Percentiles rank a stretch among this genome's conserved stretches.
Evolutionary conservation across 2,797 vertebrate species (phyloP).

Genomic region (Cryptoprocta ferox): DNA sequence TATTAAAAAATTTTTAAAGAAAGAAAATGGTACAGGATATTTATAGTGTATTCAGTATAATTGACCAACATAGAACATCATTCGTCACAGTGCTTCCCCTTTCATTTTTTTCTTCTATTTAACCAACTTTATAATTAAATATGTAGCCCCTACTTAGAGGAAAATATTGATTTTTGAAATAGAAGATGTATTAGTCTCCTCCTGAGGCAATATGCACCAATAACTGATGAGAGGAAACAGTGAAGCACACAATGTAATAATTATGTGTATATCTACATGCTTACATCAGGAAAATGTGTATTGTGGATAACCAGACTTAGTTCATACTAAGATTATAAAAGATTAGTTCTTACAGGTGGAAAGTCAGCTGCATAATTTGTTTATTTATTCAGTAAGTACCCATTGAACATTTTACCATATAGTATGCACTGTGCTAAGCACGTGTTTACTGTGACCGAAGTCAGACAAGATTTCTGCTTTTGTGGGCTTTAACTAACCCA

Average conservation of each 20-base stretch:
- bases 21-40: not conserved
- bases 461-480: not conserved
- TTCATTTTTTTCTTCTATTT: conserved; percentile 17
- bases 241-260: not conserved
- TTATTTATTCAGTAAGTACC: conserved; percentile 2
- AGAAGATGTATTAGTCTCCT: not conserved
- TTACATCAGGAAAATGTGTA: not conserved
- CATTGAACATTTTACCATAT: not conserved
- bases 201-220: not conserved
- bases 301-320: not conserved
- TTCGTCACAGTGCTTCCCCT: not conserved
- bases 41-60: not conserved
- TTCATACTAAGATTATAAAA: too few species aligned
- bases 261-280: not conserved
- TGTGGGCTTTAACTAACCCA: not conserved
- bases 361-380: not conserved
- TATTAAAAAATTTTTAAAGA: too few species aligned
- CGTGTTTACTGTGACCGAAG: not conserved
- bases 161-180: not conserved
- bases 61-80: not conserved
- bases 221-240: not conserved
- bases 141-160: not conserved
- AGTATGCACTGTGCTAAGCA: not conserved
- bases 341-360: not conserved
- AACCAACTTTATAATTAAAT: conserved; percentile 26